phyloP scores from a whole-genome alignment of 2,888 invertebrate genomes.

The Malthinus seriepunctatus region DNA sequence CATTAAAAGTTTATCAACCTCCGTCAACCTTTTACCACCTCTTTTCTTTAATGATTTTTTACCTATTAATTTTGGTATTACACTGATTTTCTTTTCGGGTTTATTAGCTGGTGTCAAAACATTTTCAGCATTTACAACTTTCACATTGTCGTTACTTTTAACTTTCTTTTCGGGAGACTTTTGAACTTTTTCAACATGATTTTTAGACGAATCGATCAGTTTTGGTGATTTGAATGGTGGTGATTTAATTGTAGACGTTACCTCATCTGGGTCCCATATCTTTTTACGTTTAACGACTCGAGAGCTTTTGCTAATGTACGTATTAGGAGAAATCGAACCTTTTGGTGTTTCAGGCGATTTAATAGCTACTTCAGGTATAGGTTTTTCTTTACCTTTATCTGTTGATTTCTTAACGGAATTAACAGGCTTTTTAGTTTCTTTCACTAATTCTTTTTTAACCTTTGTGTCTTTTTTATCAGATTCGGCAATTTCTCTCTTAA shows the following conservation, averaged over 20 bases:
- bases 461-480: not conserved
- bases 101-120: not conserved
- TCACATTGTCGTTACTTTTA: not conserved
- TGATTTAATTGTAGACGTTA: slow-evolving; percentile 14
- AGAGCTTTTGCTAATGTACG: slow-evolving; percentile 53
- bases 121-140: not conserved
- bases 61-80: not conserved
- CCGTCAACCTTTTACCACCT: slow-evolving; percentile 56
- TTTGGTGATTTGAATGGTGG: slow-evolving; percentile 5
- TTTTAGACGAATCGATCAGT: not conserved
- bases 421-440: not conserved
- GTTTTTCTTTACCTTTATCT: too few relatives aligned
- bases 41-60: slow-evolving; percentile 14
- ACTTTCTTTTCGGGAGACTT: not conserved
- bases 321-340: slow-evolving; percentile 34
- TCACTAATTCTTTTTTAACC: not conserved
- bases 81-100: not conserved
- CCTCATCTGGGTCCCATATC: slow-evolving; percentile 73
- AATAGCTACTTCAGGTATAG: not conserved
- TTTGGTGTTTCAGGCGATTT: slow-evolving; percentile 9
- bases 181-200: not conserved
- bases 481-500: not conserved
- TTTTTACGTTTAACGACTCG: slow-evolving; percentile 73
- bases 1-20: slow-evolving; percentile 76
- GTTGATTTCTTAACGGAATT: not conserved